Conservation (phyloP, 64 coral and sea anemone genomes). For the Dendrophyllia cribrosa region DNA sequence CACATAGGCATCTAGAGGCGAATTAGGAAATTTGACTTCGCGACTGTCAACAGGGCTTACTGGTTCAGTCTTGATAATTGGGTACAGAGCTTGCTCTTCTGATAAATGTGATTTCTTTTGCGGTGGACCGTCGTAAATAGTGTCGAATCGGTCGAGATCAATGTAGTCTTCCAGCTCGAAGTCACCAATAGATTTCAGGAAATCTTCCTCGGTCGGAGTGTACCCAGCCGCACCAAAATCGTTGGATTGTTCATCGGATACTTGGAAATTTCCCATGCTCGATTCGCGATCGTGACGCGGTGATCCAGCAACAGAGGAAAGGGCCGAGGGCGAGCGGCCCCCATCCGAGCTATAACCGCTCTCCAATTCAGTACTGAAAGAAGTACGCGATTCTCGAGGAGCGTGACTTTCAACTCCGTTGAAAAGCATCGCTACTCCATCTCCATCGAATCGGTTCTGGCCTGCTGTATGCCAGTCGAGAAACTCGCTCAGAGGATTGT, state of each 20-base stretch:
- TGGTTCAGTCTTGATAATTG: slow-evolving; percentile 36
- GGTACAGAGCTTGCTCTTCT: slow-evolving; percentile 14
- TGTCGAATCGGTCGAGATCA: slow-evolving; percentile 23
- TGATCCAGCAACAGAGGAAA: slow-evolving; percentile 47
- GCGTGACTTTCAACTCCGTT: slow-evolving; percentile 35
- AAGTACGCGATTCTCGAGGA: slow-evolving; percentile 1
- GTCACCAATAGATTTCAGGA: slow-evolving; percentile 27
- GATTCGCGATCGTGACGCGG: slow-evolving; percentile 41
- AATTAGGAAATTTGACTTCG: slow-evolving; percentile 9
- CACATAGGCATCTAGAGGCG: slow-evolving; percentile 43
- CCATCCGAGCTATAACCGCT: slow-evolving; percentile 93
- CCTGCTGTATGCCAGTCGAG: slow-evolving; percentile 49
- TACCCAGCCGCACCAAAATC: slow-evolving; percentile 80
- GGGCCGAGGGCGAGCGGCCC: slow-evolving; percentile 51
- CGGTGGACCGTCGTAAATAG: slow-evolving; percentile 10
- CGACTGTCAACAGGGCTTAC: slow-evolving; percentile 1
- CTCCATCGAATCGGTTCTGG: slow-evolving; percentile 31
- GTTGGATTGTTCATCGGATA: slow-evolving; percentile 49
- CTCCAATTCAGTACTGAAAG: slow-evolving; percentile 63
- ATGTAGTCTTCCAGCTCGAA: slow-evolving; percentile 74
- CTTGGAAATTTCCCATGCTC: neutral
- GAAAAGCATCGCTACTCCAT: slow-evolving; percentile 63
- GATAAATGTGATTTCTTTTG: slow-evolving; percentile 31
- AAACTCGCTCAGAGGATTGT: slow-evolving; percentile 56
- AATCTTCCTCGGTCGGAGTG: slow-evolving; percentile 62